Conservation (phyloP, 2,888 invertebrate species). For the Alviniconcha strummeri region DNA sequence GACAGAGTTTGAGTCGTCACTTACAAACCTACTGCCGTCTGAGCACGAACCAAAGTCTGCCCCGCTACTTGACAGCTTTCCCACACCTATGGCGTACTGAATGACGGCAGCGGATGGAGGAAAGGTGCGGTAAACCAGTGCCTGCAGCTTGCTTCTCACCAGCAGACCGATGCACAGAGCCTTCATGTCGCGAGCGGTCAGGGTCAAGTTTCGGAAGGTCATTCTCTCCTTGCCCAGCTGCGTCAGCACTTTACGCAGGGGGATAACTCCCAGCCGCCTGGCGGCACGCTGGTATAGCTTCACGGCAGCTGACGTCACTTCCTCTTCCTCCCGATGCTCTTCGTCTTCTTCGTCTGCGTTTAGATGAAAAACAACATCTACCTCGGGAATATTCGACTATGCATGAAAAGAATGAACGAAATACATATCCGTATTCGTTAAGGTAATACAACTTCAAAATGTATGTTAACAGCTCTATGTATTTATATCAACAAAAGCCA, state of each 20-base stretch:
- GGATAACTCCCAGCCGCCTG: constrained; percentile 47
- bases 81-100: neutral
- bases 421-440: neutral
- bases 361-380: neutral
- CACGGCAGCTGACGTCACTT: constrained; percentile 20
- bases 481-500: neutral
- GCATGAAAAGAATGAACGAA: neutral
- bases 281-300: constrained; percentile 47
- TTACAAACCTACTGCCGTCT: no score
- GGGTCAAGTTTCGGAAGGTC: constrained; percentile 48
- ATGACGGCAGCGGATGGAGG: no score
- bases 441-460: neutral
- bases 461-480: neutral
- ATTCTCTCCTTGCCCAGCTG: constrained; percentile 52
- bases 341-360: neutral
- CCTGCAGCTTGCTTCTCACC: constrained; percentile 40
- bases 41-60: no score
- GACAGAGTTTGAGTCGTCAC: no score
- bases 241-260: constrained; percentile 46
- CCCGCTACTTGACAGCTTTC: neutral
- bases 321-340: neutral
- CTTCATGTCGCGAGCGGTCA: constrained; percentile 53
- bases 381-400: neutral
- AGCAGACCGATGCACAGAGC: constrained; percentile 53
- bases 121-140: no score